Conservation (phyloP, 2,113 vertebrate genomes). For the Centrocercus urophasianus region DNA sequence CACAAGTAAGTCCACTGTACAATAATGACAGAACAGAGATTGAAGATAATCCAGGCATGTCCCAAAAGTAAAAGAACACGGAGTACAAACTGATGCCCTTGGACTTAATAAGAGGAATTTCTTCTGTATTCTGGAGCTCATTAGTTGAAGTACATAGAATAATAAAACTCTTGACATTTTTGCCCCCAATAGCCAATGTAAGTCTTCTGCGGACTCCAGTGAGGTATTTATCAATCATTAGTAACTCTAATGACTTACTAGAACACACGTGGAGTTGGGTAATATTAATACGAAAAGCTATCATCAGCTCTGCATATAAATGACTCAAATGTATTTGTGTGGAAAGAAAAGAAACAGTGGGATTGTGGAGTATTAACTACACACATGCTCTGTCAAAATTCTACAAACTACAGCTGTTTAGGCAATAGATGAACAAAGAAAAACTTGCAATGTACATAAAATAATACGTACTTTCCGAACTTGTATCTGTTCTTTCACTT, state of each 20-base stretch:
- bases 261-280: neutral
- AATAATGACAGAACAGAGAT: neutral
- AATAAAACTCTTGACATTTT: neutral
- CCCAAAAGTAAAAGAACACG: neutral
- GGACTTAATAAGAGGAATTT: neutral
- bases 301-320: neutral
- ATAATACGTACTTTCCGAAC: neutral
- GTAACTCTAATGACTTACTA: neutral
- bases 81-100: neutral
- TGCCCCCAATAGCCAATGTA: neutral
- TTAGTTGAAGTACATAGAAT: neutral
- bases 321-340: neutral
- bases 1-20: neutral
- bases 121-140: neutral
- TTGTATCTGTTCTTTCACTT: neutral
- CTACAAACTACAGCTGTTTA: neutral
- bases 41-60: neutral
- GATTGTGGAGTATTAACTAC: neutral
- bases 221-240: neutral
- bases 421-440: neutral
- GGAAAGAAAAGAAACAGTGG: neutral
- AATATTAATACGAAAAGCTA: neutral
- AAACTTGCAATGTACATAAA: neutral
- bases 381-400: neutral
- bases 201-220: neutral